Evolutionary conservation across 2,888 invertebrate species (phyloP).

Genomic region (Linnaemya vulpina): DNA sequence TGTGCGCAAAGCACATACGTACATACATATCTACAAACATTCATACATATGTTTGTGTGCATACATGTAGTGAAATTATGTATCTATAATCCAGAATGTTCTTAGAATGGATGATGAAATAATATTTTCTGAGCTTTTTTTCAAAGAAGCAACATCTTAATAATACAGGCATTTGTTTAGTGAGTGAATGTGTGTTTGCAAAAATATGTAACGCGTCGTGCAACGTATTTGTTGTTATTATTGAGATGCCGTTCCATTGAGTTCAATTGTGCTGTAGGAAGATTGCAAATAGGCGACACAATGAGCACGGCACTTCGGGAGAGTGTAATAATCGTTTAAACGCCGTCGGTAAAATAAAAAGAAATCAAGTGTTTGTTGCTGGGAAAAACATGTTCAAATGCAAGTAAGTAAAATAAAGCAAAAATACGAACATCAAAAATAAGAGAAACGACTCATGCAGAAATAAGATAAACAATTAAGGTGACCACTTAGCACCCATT

Average conservation of each 20-base stretch:
- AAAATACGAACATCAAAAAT: neutral
- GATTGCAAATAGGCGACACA: neutral
- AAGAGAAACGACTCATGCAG: neutral
- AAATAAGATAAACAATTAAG: constrained; percentile 2
- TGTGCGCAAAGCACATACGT: no score
- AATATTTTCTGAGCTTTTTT: no score
- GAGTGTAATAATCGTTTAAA: neutral
- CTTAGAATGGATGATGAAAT: no score
- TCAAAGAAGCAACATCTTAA: no score
- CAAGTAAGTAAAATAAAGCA: constrained; percentile 13
- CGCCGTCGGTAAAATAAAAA: neutral
- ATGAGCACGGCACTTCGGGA: no score
- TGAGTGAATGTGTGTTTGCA: neutral
- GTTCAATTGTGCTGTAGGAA: neutral
- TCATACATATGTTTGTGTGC: no score
- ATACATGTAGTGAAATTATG: no score
- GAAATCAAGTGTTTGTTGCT: neutral
- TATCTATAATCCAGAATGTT: no score
- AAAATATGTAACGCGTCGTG: neutral
- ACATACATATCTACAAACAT: no score
- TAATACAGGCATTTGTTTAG: no score
- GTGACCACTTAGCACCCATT: neutral
- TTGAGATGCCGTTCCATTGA: neutral
- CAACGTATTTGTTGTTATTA: neutral
- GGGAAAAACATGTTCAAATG: neutral